Evolutionary conservation across 2,888 invertebrate genomes (phyloP), one percentile per base, ranked within the genome.

Genomic region (Apotomis capreana): DNA sequence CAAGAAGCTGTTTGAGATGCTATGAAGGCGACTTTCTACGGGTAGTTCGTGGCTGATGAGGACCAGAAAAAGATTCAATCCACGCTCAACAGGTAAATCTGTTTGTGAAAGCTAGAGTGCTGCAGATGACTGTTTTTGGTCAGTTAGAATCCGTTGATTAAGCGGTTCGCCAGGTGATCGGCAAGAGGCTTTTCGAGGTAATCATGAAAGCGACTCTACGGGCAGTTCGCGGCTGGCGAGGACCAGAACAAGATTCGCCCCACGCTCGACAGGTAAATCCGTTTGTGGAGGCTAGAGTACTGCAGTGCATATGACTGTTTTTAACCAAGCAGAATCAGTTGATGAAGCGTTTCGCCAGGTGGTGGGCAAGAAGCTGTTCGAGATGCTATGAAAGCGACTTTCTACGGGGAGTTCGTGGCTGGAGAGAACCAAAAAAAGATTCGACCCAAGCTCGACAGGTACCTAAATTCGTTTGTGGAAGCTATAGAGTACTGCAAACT

Each of bases 341-440:
- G 82, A 97, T 98, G 98, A 97, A 96, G 92, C 79, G 96, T 64
- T 95, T 77, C 95, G 96, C 80, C 94, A 94, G 74, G 79, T 98
- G 70, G 88, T 98, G 74, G 99, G 99, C 51, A 95, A 97, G 84
- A 95, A 90, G 77, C 84, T 99, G 76, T 99, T 99, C 92, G 95
- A 95, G 75, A 82, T 92, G 75, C 78, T 98, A 99, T 99, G 98
- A 98, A 98, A 90, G 94, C 95, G 60, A 98, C 99, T 37, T 99
- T 99, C 93, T 99, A 99, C 91, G 99, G 99, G 9, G 99, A 99
- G 92, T 99, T 99, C 94, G 99, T 99, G 68, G 99, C 99, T 67
- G 99, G 99, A 71, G 98, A 98, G 88, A 97, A 98, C 89, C 96
- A 97, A 88, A 94, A 95, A 80, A 96, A 96, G 87, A 98, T 99